phyloP scores from a whole-genome alignment of 30 jellyfish, hydroid and myxozoan species.

The Chrysaora quinquecirrha region DNA sequence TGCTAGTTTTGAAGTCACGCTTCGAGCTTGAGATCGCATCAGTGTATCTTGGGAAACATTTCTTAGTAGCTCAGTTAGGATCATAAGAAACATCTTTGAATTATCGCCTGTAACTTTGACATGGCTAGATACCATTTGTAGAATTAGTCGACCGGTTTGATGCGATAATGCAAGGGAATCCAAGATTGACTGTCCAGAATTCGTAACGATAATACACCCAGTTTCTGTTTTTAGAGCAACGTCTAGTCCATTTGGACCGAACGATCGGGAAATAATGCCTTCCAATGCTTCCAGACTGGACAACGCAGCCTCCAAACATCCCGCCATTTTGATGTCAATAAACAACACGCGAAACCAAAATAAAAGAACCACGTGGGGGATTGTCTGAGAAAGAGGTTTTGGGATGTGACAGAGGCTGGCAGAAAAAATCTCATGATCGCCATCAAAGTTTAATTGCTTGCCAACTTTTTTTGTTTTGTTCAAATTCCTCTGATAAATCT shows the following conservation, averaged over 20 bases:
- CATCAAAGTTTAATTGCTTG: neutral
- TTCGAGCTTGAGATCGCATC: neutral
- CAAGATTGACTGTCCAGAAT: constrained; percentile 41
- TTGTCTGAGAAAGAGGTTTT: no score
- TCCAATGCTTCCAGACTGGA: constrained; percentile 12
- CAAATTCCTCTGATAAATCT: constrained; percentile 1
- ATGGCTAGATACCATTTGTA: constrained; percentile 25
- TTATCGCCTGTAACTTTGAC: constrained; percentile 59
- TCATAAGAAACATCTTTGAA: constrained; percentile 37
- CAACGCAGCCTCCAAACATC: constrained; percentile 41
- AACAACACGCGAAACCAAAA: no score
- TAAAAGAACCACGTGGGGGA: no score
- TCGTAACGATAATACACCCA: constrained; percentile 65
- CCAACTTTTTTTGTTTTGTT: neutral
- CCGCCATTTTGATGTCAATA: constrained; percentile 75
- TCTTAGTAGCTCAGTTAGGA: constrained; percentile 26
- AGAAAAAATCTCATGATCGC: neutral
- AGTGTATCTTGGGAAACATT: neutral
- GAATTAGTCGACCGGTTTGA: constrained; percentile 32
- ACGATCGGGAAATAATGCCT: constrained; percentile 27
- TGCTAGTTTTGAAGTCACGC: constrained; percentile 7
- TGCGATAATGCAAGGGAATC: constrained; percentile 52
- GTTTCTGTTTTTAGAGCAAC: constrained; percentile 54
- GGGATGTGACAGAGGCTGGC: no score
- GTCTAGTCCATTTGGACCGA: constrained; percentile 77